phyloP scores from a whole-genome alignment of 2,888 invertebrate genomes.

The Automeris io region DNA sequence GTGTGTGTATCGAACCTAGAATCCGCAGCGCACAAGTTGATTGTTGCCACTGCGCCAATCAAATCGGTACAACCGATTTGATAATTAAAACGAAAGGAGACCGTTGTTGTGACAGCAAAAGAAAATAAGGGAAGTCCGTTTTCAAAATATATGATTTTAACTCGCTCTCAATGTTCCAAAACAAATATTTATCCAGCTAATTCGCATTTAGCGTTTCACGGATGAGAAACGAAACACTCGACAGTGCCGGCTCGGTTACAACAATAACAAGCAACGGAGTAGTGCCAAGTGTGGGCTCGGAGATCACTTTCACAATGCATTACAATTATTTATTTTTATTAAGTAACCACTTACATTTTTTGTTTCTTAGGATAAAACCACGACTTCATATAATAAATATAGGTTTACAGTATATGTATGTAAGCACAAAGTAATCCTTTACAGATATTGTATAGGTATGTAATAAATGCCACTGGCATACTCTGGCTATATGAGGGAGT shows the following conservation, averaged over 20 bases:
- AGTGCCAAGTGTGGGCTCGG: conserved; percentile 32
- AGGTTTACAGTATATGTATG: no score
- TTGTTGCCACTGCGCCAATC: no score
- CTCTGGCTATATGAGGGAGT: no score
- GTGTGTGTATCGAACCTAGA: no score
- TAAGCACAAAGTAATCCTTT: no score
- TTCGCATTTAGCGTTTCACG: conserved; percentile 65
- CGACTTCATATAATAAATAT: no score
- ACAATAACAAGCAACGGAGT: conserved; percentile 57
- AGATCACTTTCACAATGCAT: conserved; percentile 22
- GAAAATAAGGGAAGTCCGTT: conserved; percentile 14
- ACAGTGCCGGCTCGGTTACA: conserved; percentile 64
- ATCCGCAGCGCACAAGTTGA: no score
- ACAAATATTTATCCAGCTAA: conserved; percentile 71
- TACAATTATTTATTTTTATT: conserved; percentile 6
- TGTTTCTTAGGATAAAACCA: no score
- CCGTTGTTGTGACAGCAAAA: not conserved
- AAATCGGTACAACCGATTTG: no score
- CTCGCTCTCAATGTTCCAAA: conserved; percentile 55
- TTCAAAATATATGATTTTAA: conserved; percentile 50
- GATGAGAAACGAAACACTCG: conserved; percentile 63
- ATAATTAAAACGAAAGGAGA: not conserved
- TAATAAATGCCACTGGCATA: no score
- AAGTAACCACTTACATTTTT: no score
- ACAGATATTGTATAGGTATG: no score